Percentiles rank a stretch among this genome's conserved stretches.
Conservation (phyloP, 2,888 invertebrate species). For the Athetis lepigone region DNA sequence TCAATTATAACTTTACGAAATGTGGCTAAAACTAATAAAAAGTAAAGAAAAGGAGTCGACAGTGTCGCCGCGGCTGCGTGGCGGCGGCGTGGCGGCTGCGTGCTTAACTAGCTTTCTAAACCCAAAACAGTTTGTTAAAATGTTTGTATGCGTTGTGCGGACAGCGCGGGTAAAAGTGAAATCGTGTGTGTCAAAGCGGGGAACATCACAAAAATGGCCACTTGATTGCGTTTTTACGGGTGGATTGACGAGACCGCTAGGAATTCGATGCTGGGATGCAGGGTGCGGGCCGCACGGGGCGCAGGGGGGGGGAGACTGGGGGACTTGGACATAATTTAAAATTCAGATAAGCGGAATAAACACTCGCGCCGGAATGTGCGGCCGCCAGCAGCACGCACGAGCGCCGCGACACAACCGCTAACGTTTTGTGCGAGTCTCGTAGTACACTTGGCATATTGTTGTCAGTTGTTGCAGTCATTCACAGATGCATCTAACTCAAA, state of each 20-base stretch:
- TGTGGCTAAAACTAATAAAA: conserved; percentile 22
- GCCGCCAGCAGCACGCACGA: conserved; percentile 20
- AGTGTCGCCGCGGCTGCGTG: too few species aligned
- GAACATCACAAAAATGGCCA: conserved; percentile 79
- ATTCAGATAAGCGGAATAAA: conserved; percentile 89
- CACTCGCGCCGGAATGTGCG: conserved; percentile 73
- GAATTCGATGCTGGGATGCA: conserved; percentile 68
- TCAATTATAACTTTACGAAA: not conserved
- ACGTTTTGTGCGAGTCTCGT: too few species aligned
- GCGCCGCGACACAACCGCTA: conserved; percentile 20
- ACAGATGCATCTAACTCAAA: too few species aligned
- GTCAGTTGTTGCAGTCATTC: too few species aligned
- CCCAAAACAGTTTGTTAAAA: conserved; percentile 55
- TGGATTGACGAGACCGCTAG: conserved; percentile 82
- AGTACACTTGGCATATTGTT: too few species aligned
- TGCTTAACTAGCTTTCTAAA: conserved; percentile 5
- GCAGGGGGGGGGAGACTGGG: conserved; percentile 18
- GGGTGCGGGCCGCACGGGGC: conserved; percentile 15
- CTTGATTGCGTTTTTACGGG: conserved; percentile 86
- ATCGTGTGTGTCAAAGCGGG: conserved; percentile 82
- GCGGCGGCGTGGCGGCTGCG: too few species aligned
- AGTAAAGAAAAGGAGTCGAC: not conserved
- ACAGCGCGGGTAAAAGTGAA: conserved; percentile 71
- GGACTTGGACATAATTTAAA: conserved; percentile 77
- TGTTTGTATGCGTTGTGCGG: conserved; percentile 53